phyloP scores from a whole-genome alignment of 2,113 vertebrate genomes.

The Tursiops truncatus region DNA sequence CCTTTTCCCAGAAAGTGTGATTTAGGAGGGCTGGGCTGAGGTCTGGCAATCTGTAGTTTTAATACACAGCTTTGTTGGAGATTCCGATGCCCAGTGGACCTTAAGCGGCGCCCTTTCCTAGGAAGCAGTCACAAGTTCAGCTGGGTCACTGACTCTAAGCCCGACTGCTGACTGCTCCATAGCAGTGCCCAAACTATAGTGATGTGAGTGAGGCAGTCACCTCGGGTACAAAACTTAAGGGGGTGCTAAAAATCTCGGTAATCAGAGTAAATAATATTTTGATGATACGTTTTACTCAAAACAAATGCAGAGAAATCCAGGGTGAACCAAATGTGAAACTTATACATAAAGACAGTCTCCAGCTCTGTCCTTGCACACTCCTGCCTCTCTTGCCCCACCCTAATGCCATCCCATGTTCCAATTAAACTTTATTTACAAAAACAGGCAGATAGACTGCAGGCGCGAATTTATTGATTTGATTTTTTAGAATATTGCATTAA shows the following conservation, averaged over 20 bases:
- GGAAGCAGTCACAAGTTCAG: neutral
- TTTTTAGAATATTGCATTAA: neutral
- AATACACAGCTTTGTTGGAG: neutral
- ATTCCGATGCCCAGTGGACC: neutral
- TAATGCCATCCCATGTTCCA: neutral
- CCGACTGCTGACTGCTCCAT: neutral
- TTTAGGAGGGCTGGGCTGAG: neutral
- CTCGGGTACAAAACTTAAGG: neutral
- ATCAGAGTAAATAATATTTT: neutral
- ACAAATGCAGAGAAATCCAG: neutral
- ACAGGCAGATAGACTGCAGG: neutral
- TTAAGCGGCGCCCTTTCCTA: neutral
- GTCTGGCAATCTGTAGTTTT: neutral
- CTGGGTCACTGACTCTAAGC: neutral
- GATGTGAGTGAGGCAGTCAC: neutral
- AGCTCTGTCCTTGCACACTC: neutral
- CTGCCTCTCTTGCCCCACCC: neutral
- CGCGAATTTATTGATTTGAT: neutral
- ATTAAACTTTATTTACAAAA: slow-evolving; percentile 1
- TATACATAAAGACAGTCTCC: neutral
- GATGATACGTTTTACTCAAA: neutral
- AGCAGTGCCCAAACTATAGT: neutral
- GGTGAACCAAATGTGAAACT: neutral
- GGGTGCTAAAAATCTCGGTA: neutral
- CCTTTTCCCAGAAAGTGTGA: neutral